Base-by-base conservation (phyloP, 53 echinoderm and acorn worm genomes). In the Apostichopus leukothele region DNA sequence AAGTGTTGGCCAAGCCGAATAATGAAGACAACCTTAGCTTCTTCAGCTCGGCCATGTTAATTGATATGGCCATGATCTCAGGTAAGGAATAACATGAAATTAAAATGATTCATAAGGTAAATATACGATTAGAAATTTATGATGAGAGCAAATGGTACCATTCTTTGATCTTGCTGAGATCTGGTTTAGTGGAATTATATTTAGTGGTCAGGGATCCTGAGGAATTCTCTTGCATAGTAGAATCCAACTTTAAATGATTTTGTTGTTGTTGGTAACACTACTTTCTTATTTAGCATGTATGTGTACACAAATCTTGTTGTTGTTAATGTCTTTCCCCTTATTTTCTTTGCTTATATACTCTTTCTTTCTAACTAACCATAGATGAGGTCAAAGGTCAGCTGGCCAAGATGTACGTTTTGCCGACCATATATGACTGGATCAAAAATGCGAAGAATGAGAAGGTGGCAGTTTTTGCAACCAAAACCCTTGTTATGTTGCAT, bases 61-160 rank as follows among this genome's bases (percentile, higher is more conserved):
- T 94, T 26, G 92, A 94, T 88, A 83, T 94, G 75, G 92, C 94
- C 16, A 94, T 94, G 94, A 94, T 92, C 53, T 94, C 92, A 90
- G 94, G 94, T 94, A 88, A 14, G 53, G 20, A 39, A 39, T 3
- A 39, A 39, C 39, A 39, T 39, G 39, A 39, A 39, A 3, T 39
- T 39, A 39, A 3, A 39, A 39, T 39, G 39, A 39, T 39, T 39
- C 39, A 39, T 39, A 39, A 39, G 39, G 39, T 39, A 39, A 39
- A 39, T 39, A 39, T 39, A 3, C 39, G 39, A 39, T 39, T 39
- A 39, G 39, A 39, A 39, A 39, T 39, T 39, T 39, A 39, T 39
- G 3, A 39, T 39, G 3, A 39, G 39, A 57, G 57, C 0, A 57
- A 0, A 57, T 57, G 57, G 57, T 57, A 57, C 39, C 39, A 39